A percentile compares a stretch with the other conserved stretches of the same genome.
Evolutionary conservation across 2,888 invertebrate genomes (phyloP).

Genomic region (Xanthostigma xanthostigma): DNA sequence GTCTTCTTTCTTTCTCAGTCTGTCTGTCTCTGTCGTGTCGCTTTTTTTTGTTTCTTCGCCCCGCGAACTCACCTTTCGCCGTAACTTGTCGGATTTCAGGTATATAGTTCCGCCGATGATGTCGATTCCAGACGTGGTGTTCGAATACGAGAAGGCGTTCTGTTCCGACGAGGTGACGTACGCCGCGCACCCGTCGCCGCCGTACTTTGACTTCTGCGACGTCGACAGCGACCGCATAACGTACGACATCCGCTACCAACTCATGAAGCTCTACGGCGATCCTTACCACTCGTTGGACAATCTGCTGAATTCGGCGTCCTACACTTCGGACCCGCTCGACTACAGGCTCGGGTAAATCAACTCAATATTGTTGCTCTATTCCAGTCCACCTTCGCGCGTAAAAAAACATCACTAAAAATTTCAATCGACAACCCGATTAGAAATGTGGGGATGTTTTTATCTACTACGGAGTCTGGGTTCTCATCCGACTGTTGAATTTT

Average conservation of each 20-base stretch:
- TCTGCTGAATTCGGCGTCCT: conserved; percentile 56
- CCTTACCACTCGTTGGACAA: conserved; percentile 47
- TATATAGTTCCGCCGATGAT: conserved; percentile 55
- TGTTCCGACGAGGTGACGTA: conserved; percentile 14
- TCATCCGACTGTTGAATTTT: too few species aligned
- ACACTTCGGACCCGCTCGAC: conserved; percentile 68
- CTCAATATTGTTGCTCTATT: too few species aligned
- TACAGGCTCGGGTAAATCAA: conserved; percentile 54
- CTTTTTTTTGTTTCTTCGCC: too few species aligned
- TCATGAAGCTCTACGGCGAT: conserved; percentile 61
- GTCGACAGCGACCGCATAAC: conserved; percentile 17
- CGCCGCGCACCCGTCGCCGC: conserved; percentile 25
- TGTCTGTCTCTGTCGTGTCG: too few species aligned
- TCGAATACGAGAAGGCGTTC: conserved; percentile 57
- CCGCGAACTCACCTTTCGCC: too few species aligned
- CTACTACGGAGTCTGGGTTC: too few species aligned
- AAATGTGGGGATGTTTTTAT: too few species aligned
- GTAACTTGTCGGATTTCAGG: too few species aligned
- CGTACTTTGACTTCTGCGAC: conserved; percentile 19
- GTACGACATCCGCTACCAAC: conserved; percentile 66
- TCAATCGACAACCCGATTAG: too few species aligned
- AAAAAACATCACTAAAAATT: too few species aligned
- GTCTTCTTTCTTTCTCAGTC: too few species aligned
- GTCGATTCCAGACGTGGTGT: conserved; percentile 54
- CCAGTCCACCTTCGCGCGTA: too few species aligned